A percentile compares a stretch with the other conserved stretches of the same genome.
These are phyloP conservation scores for Patella pellucida DNA, from an alignment of 2,888 invertebrate species.

Conservation along the genomic window DNA sequence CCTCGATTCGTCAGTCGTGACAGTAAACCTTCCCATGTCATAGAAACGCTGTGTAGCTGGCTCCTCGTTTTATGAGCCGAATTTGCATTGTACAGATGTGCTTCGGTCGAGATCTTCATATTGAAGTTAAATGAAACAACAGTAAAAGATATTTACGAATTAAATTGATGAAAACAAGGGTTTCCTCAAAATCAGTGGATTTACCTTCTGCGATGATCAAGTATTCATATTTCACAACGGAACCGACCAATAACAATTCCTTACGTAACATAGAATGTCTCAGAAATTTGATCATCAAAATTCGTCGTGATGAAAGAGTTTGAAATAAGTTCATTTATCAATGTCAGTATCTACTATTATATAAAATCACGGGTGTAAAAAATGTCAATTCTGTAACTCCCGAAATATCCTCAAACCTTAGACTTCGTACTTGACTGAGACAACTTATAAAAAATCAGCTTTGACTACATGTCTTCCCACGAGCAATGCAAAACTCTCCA, in stretches of 20 bases:
- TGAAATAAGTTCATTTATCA: too few relatives aligned
- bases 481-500: too few relatives aligned
- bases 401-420: too few relatives aligned
- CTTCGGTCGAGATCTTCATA: not conserved
- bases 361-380: too few relatives aligned
- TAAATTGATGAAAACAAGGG: constrained; percentile 2
- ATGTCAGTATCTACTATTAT: too few relatives aligned
- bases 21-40: constrained; percentile 1
- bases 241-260: not conserved
- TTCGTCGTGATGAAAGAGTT: too few relatives aligned
- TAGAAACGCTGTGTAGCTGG: not conserved
- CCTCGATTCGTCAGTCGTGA: constrained; percentile 18
- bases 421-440: too few relatives aligned
- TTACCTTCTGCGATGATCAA: not conserved
- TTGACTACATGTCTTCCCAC: too few relatives aligned
- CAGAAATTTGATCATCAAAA: not conserved
- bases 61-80: not conserved
- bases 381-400: too few relatives aligned
- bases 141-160: constrained; percentile 2
- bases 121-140: constrained; percentile 7
- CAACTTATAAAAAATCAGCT: too few relatives aligned
- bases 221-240: not conserved
- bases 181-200: constrained; percentile 4
- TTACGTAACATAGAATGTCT: not conserved
- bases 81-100: not conserved